Evolutionary conservation across 1,140 invertebrate species (phyloP).

Genomic region (Magallana ariakensis): DNA sequence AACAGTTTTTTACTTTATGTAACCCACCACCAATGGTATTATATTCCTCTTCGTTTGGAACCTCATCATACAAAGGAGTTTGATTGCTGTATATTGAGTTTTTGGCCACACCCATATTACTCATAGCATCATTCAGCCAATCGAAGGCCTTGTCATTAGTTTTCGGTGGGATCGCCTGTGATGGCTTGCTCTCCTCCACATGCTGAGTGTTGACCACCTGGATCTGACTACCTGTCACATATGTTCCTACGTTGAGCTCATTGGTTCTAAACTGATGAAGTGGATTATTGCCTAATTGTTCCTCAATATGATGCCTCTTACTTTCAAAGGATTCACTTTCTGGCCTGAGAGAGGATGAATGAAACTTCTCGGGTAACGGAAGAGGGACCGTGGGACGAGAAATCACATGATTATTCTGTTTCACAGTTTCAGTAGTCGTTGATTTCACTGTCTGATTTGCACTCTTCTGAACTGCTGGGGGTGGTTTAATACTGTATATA

Average conservation of each 20-base stretch:
- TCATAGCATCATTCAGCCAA: conserved; percentile 78
- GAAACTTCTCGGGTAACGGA: background rate
- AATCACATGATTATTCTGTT: background rate
- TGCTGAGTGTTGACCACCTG: conserved; percentile 9
- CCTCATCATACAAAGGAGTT: conserved; percentile 66
- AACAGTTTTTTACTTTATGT: background rate
- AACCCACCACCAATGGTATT: background rate
- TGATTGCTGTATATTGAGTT: conserved; percentile 4
- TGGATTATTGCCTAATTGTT: conserved; percentile 27
- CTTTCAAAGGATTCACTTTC: background rate
- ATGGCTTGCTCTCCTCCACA: background rate
- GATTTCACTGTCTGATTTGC: background rate
- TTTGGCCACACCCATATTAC: conserved; percentile 67
- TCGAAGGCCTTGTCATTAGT: conserved; percentile 76
- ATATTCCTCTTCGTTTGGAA: conserved; percentile 67
- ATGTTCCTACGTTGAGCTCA: conserved; percentile 6
- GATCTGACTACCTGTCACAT: conserved; percentile 1
- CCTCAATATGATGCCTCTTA: background rate
- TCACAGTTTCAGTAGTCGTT: background rate
- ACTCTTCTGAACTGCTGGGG: background rate
- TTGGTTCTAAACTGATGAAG: conserved; percentile 13
- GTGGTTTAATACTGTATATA: background rate
- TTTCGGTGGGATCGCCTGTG: background rate
- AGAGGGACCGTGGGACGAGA: background rate
- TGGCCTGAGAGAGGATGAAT: background rate